Evolutionary conservation across 2,797 vertebrate species (phyloP), one percentile per base, ranked within the genome.

Genomic region (Sebastiscus tertius): DNA sequence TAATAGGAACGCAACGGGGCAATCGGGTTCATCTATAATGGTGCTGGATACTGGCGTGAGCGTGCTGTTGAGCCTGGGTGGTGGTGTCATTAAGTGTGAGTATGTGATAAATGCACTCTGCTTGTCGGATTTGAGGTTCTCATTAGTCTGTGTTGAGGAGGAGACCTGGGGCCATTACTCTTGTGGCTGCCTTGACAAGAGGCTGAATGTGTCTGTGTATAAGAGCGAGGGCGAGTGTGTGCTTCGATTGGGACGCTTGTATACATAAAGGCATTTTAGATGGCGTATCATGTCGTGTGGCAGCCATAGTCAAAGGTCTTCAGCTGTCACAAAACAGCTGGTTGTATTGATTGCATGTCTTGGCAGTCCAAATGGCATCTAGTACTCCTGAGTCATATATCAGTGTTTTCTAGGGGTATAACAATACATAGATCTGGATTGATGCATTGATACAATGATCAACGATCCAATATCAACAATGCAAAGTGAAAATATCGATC

Each of bases 101-200:
- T 87, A 91, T 54, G 89, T 95, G 96, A 96, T 95, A 90, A 95
- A 96, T 95, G 94, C 89, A 91, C 92, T 94, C 78, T 70, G 93
- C 95, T 95, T 93, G 95, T 94, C 86, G 89, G 92, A 92, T 94
- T 92, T 94, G 93, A 96, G 94, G 92, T 94, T 93, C 93, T 95
- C 95, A 96, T 96, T 96, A 96, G 94, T 95, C 93, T 87, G 92
- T 88, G 93, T 94, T 94, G 92, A 88, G 90, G 91, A 93, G 86
- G 85, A 83, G 93, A 93, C 89, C 88, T 68, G 88, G 66, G 80
- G 86, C 91, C 92, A 95, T 96, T 95, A 94, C 79, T 96, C 94
- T 93, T 89, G 86, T 78, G 81, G 90, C 81, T 84, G 87, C 84
- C 62, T 69, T 85, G 91, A 94, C 90, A 89, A 65, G 72, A 85